Percentiles rank a stretch among this genome's conserved stretches.
Conservation (phyloP, 2,113 vertebrate species). For the Elgaria multicarinata region DNA sequence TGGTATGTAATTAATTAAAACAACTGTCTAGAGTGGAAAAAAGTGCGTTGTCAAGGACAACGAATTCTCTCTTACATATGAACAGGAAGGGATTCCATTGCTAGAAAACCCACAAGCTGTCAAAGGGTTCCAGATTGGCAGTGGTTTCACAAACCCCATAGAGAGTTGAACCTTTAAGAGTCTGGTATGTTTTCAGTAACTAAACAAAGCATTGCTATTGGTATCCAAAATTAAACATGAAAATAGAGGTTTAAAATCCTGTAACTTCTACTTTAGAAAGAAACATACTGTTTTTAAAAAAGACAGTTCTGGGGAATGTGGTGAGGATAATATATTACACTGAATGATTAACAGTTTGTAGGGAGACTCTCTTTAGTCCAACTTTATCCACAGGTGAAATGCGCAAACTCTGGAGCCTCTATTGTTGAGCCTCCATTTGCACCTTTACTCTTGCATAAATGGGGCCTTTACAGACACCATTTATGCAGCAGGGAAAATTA, state of each 20-base stretch:
- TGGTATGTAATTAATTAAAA: background rate
- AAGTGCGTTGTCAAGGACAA: background rate
- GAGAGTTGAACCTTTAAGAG: background rate
- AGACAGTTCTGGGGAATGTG: background rate
- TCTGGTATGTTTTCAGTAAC: background rate
- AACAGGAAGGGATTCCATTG: background rate
- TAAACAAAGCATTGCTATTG: background rate
- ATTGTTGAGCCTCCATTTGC: too few relatives aligned
- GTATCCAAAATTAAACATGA: background rate
- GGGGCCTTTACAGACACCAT: too few relatives aligned
- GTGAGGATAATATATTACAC: background rate
- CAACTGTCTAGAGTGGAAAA: background rate
- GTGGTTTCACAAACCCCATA: background rate
- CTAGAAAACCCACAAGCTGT: background rate
- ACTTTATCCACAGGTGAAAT: too few relatives aligned
- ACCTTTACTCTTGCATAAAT: too few relatives aligned
- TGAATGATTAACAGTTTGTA: background rate
- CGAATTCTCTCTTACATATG: background rate
- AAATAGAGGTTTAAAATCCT: background rate
- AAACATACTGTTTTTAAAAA: background rate
- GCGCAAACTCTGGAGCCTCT: too few relatives aligned
- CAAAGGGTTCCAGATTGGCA: background rate
- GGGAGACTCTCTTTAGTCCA: too few relatives aligned
- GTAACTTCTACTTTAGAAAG: background rate
- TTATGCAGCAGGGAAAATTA: too few relatives aligned